phyloP scores from a whole-genome alignment of 2,888 invertebrate genomes.

The Oscheius myriophilus region DNA sequence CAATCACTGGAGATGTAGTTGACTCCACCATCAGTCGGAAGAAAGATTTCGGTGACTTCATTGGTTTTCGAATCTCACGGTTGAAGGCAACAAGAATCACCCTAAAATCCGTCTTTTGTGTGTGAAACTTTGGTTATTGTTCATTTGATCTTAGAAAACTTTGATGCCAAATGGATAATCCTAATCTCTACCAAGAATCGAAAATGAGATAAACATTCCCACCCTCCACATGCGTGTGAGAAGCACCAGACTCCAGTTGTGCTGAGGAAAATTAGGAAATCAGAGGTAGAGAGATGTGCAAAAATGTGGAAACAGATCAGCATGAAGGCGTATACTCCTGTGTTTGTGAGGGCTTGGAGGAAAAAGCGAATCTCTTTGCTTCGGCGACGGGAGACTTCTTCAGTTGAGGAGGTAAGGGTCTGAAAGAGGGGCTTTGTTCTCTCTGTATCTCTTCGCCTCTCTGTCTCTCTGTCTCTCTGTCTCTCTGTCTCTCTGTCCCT shows the following conservation, averaged over 20 bases:
- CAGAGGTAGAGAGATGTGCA: slow-evolving; percentile 3
- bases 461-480: no score
- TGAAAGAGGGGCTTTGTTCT: no score
- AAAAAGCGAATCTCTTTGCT: slow-evolving; percentile 21
- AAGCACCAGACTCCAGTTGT: slow-evolving; percentile 27
- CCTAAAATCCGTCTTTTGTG: not conserved
- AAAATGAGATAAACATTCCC: no score
- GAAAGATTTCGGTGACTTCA: no score
- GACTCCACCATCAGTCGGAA: no score
- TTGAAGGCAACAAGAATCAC: slow-evolving; percentile 20
- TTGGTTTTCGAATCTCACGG: slow-evolving; percentile 10
- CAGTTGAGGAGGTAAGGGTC: not conserved
- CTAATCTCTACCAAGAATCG: no score
- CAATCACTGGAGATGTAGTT: no score
- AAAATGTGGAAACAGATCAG: slow-evolving; percentile 21
- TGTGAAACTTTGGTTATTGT: not conserved
- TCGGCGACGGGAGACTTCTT: slow-evolving; percentile 1
- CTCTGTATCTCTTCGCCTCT: no score
- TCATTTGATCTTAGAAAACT: no score
- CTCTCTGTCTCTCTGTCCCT: no score
- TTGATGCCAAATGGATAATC: no score
- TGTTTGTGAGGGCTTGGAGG: slow-evolving; percentile 21
- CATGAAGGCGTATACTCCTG: slow-evolving; percentile 19
- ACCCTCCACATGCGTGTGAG: slow-evolving; percentile 26
- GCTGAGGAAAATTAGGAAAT: slow-evolving; percentile 5